Evolutionary conservation across 2,113 vertebrate species (phyloP), one percentile per base, ranked within the genome.

Genomic region (Mustela nigripes): DNA sequence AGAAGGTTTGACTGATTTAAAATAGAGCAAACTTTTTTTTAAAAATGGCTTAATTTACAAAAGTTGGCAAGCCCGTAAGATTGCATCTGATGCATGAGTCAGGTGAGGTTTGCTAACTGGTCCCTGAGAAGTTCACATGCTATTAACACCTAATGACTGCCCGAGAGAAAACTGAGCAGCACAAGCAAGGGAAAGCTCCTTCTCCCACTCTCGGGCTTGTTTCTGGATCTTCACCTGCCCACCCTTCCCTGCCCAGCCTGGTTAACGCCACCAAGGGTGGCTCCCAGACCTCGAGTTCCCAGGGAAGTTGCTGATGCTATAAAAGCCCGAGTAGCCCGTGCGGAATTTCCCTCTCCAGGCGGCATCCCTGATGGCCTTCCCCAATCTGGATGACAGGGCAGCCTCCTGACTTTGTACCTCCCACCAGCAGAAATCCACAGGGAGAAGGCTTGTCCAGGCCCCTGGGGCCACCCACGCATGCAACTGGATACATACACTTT

Each of bases 401-500:
- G 85, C 85, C 90, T 53, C 50, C 63, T 4, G 11, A 2, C 2
- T 26, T 62, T 50, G 22, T 1, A 31, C 36, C 60, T 91, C 81
- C 45, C 83, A 5, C 4, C 0, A 62, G 93, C n/a, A 76, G 79
- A 98, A 97, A 78, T 73, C 65, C 97, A 74, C 24, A 18, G 94
- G 19, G 19, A 71, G 79, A 97, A 62, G 73, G 60, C 96, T 98
- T 96, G 96, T 98, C 98, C 92, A 50, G 83, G 86, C 91, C 87
- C 92, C 15, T 4, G 87, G 91, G 84, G 78, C 97, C 97, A 97
- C 94, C 91, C 90, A 92, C 86, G 93, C 79, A 0, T 95, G 93
- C 93, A 94, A 95, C 97, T 0, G 58, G 97, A 97, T 97, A 85
- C 95, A 96, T 60, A 97, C 31, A 98, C 98, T 98, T 97, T 58